Evolutionary conservation across 2,113 vertebrate species (phyloP).

Genomic region (Cheilinus undulatus): DNA sequence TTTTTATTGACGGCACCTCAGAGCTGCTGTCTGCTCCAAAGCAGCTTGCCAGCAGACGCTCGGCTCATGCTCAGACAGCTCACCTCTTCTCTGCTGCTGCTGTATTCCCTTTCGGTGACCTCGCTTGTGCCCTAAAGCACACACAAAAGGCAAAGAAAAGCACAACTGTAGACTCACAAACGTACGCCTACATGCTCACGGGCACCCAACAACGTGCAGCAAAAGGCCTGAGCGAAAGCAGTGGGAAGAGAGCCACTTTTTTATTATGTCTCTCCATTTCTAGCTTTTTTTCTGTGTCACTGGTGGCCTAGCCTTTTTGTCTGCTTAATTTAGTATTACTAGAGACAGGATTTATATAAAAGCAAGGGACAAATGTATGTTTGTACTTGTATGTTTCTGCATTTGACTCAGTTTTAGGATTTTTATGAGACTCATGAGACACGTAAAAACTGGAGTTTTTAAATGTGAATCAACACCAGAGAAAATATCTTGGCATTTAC

Average conservation of each 20-base stretch:
- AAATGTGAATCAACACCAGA: not conserved
- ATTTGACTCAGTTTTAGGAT: not conserved
- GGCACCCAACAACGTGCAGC: constrained; percentile 21
- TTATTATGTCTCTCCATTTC: constrained; percentile 17
- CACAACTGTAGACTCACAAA: constrained; percentile 33
- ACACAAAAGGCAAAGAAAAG: constrained; percentile 54
- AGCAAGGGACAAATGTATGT: constrained; percentile 10
- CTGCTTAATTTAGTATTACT: constrained; percentile 43
- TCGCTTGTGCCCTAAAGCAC: constrained; percentile 36
- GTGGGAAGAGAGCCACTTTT: constrained; percentile 49
- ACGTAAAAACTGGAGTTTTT: not conserved
- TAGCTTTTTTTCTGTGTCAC: constrained; percentile 44
- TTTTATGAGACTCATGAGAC: not conserved
- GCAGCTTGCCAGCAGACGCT: constrained; percentile 59
- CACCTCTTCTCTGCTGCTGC: constrained; percentile 30
- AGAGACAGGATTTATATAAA: constrained; percentile 39
- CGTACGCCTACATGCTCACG: not conserved
- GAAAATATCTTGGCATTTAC: constrained; percentile 8
- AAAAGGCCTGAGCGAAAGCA: constrained; percentile 43
- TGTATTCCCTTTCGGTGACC: constrained; percentile 62
- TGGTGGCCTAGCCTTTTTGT: constrained; percentile 33
- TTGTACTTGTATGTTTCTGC: not conserved
- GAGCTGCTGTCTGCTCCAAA: constrained; percentile 59
- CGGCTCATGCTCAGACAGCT: constrained; percentile 53
- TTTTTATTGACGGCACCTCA: constrained; percentile 70